Evolutionary conservation across 2,113 vertebrate genomes (phyloP), one percentile per base, ranked within the genome.

Genomic region (Alexandromys fortis): DNA sequence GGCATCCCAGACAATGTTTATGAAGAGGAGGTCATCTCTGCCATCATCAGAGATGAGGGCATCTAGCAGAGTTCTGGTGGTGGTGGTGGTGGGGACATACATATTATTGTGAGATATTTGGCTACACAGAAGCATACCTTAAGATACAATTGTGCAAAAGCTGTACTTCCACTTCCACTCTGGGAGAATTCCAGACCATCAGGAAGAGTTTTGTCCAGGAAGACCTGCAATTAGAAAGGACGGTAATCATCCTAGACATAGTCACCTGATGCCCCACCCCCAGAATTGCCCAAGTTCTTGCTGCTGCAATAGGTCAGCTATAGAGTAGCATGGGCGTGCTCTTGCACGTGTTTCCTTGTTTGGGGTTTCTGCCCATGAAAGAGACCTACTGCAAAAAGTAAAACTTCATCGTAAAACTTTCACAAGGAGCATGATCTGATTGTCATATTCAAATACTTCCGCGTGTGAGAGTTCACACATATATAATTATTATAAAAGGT

Each of bases 191-290:
- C 68, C 72, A 90, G 85, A 90, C 63, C 79, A 94, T 73, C 72
- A 93, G 35, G 88, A 89, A 94, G 85, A 83, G 85, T 42, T 89
- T 55, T 49, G n/a, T 95, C 45, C 93, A 94, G 22, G 42, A 97
- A 94, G 81, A 92, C 72, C 61, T 93, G 72, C 85, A 93, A 96
- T 94, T 96, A 96, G 61, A 92, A 96, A n/a, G 61, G 78, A 70
- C 33, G n/a, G n/a, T 76, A 97, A 96, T 98, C 96, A 95, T 76
- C 77, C 42, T 47, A 52, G 68, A 86, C 94, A 47, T 33, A 94
- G 55, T 95, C 96, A 96, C 63, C n/a, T 30, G 83, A 88, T 93
- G 65, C 72, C 42, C 87, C 85, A 92, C 72, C 14, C 72, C 93
- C 24, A 81, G 85, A 67, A 91, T 97, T 97, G 90, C 79, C 78